Conservation (phyloP, 53 echinoderm and acorn worm species). For the Echinarachnius parma region DNA sequence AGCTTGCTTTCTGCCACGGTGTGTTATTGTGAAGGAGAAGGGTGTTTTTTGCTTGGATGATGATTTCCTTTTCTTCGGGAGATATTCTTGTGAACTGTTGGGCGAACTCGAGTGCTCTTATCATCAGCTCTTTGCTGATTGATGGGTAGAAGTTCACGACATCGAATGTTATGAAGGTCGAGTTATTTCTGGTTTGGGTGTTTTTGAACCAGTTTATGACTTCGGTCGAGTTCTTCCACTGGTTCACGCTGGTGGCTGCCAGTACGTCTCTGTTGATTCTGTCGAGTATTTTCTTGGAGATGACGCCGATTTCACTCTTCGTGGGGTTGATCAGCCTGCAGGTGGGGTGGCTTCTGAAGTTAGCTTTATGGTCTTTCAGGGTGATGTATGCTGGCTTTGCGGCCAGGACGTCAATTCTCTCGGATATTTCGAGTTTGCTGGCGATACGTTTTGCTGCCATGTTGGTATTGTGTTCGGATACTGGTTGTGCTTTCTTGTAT, state of each 20-base stretch:
- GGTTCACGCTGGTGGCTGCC: slow-evolving; percentile 23
- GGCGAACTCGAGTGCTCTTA: slow-evolving; percentile 23
- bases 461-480: no score
- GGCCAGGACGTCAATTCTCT: slow-evolving; percentile 15
- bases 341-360: slow-evolving; percentile 26
- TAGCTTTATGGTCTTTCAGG: slow-evolving; percentile 26
- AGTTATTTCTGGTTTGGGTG: no score
- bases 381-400: slow-evolving; percentile 26
- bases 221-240: slow-evolving; percentile 31
- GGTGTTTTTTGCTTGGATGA: slow-evolving; percentile 37
- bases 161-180: slow-evolving; percentile 48
- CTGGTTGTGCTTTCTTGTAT: no score
- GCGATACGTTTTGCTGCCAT: background rate
- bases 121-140: slow-evolving; percentile 25
- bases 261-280: slow-evolving; percentile 35
- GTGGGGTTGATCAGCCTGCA: slow-evolving; percentile 49
- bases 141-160: slow-evolving; percentile 44
- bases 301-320: slow-evolving; percentile 44
- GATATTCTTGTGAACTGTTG: slow-evolving; percentile 20
- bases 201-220: slow-evolving; percentile 41
- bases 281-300: slow-evolving; percentile 39
- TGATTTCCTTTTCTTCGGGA: background rate
- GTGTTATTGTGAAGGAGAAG: slow-evolving; percentile 26
- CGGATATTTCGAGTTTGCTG: background rate
- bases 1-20: slow-evolving; percentile 32